Base-by-base conservation (phyloP, 2,797 vertebrate species). In the Vespertilio murinus region DNA sequence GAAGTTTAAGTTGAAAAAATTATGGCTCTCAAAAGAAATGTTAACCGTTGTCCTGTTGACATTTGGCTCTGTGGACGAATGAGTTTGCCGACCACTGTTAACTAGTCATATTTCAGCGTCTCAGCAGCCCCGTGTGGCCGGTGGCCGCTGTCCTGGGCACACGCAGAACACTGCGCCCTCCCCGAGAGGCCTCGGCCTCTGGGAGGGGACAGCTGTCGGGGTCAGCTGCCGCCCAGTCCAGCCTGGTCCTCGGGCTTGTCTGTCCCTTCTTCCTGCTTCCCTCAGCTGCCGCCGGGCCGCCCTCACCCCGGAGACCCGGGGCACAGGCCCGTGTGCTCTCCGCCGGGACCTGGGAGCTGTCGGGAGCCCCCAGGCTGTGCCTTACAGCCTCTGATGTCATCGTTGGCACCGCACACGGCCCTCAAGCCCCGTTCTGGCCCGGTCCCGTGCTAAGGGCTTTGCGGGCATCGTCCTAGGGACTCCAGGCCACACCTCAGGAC, bases 251-350 rank as follows among this genome's bases (percentile, higher is more conserved):
- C 2, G 5, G 49, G 73, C 18, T 9, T 4, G 3, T 25, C 47
- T 33, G 56, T 71, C 17, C 28, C 35, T 25, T 6, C 35, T 25
- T 6, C 9, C 30, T 7, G 10, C 1, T 17, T 35, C 64, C 33
- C 14, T 54, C 38, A 20, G 45, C 20, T 6, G 75, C 52, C 25
- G 35, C 56, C 61, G 28, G 11, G 8, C 35, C 33, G 45, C 33
- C 73, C 59, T 64, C 22, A 20, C 38, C 40, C 54, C 8, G 12
- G 71, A 40, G 23, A 61, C 33, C 42, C 20, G 25, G 74, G 22
- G 20, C 22, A 0, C 2, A 8, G 11, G 49, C 1, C 0, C 0
- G 33, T 25, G 30, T n/a, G n/a, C 11, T 30, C 30, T 47, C 22
- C 33, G 71, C 33, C 86, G 52, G 73, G 33, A 18, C 14, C 30